Conservation (phyloP, 2,888 invertebrate species). For the Celastrina argiolus region DNA sequence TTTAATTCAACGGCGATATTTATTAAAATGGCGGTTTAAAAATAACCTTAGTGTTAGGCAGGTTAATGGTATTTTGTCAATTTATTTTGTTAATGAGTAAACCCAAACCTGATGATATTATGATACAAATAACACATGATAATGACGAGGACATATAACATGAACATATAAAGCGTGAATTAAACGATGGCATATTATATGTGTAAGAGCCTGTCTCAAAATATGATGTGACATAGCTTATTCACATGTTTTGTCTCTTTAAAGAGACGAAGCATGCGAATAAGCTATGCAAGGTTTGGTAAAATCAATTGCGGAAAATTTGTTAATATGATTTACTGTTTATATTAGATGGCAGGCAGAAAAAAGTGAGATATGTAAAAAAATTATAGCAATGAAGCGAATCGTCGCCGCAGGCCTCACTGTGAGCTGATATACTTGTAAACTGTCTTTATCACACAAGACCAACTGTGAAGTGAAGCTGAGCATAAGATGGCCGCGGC, state of each 20-base stretch:
- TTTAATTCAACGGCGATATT: neutral
- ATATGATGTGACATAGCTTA: neutral
- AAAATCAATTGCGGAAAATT: too few relatives aligned
- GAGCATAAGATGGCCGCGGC: too few relatives aligned
- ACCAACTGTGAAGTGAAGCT: too few relatives aligned
- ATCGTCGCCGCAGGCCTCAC: too few relatives aligned
- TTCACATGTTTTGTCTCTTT: neutral
- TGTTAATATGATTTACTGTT: too few relatives aligned
- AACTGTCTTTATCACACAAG: too few relatives aligned
- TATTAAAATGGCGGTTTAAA: neutral
- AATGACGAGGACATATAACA: neutral
- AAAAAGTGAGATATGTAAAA: too few relatives aligned
- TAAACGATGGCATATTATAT: conserved; percentile 1
- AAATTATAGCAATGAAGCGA: too few relatives aligned
- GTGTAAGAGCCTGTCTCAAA: neutral
- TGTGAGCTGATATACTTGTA: too few relatives aligned
- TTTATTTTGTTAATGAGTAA: neutral
- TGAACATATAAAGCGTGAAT: conserved; percentile 18
- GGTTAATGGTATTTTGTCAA: neutral
- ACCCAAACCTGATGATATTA: conserved; percentile 17
- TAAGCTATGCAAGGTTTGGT: too few relatives aligned
- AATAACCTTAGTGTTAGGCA: too few relatives aligned
- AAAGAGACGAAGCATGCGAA: neutral
- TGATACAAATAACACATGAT: neutral
- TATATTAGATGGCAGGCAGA: too few relatives aligned